Evolutionary conservation across 2,797 vertebrate genomes (phyloP), one percentile per base, ranked within the genome.

Genomic region (Ceyx erithaca): DNA sequence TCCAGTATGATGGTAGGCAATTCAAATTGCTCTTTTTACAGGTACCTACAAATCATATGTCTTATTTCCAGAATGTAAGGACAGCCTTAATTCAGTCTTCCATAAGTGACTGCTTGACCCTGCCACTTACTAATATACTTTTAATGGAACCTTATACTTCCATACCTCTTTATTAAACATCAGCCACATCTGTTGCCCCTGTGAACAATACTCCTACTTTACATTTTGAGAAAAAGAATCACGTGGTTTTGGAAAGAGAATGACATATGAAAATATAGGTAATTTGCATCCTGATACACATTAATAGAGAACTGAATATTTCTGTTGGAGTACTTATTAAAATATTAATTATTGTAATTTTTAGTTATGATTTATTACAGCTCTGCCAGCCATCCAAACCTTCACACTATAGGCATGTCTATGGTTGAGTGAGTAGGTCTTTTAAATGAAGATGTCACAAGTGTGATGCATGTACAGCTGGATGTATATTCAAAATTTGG

Each of bases 361-460:
- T 67, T 85, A 40, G 30, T 54, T 88, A 33, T 12, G 4, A n/a
- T 61, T 45, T 63, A 41, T 70, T 85, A 61, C 13, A 68, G 57
- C 46, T 75, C 64, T 89, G 35, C 35, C 75, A 90, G 1, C 57
- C 87, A 58, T 67, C 72, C 78, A 86, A 87, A 91, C 46, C 21
- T 26, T 84, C 79, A 67, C 54, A 68, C 57, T 84, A 69, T 59
- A 88, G 62, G 40, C 46, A 59, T 51, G 46, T 75, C 48, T 69
- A 46, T 48, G 66, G n/a, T 31, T 83, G 75, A 78, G 22, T 67
- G 71, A 80, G 20, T 75, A 90, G 18, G 10, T 82, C 51, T 85
- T 81, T 86, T 77, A 91, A 82, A 87, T 72, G 30, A 75, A 94
- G 77, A 80, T 58, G 28, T 86, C 76, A 84, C 7, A 41, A 78